Evolutionary conservation across 2,888 invertebrate species (phyloP).

Genomic region (Zaprionus bogoriensis): DNA sequence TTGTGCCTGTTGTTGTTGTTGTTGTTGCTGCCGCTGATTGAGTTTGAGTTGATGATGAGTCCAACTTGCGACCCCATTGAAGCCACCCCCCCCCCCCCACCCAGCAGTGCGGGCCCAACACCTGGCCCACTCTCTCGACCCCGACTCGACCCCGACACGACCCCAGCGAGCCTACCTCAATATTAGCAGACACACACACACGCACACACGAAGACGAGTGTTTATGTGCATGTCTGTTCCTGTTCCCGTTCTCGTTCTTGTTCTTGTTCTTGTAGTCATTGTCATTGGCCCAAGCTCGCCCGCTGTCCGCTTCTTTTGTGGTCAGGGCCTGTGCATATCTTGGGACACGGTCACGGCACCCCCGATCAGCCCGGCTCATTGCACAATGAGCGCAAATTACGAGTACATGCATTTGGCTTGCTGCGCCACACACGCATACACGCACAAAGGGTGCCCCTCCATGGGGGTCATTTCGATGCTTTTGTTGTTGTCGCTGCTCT

Average conservation of each 20-base stretch:
- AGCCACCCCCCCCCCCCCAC: slow-evolving; percentile 1
- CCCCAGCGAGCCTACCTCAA: slow-evolving; percentile 53
- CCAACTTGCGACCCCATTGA: slow-evolving; percentile 58
- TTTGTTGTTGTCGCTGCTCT: slow-evolving; percentile 8
- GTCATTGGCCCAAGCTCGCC: slow-evolving; percentile 33
- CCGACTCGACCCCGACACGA: background rate
- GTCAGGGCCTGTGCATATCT: slow-evolving; percentile 22
- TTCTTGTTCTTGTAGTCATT: slow-evolving; percentile 35
- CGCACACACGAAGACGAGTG: background rate
- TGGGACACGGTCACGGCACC: slow-evolving; percentile 8
- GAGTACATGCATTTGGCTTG: slow-evolving; percentile 45
- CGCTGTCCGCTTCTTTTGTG: slow-evolving; percentile 68
- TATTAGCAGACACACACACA: slow-evolving; percentile 45
- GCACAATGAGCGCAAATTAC: slow-evolving; percentile 75
- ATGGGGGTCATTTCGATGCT: slow-evolving; percentile 52
- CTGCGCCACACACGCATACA: slow-evolving; percentile 13
- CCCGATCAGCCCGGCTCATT: slow-evolving; percentile 33
- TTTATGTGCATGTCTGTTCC: slow-evolving; percentile 9
- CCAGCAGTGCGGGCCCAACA: no score
- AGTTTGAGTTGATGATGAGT: slow-evolving; percentile 73
- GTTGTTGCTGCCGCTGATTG: slow-evolving; percentile 59
- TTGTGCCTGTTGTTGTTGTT: slow-evolving; percentile 27
- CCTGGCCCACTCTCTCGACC: background rate
- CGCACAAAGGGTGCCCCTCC: slow-evolving; percentile 44
- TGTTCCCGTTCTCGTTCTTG: slow-evolving; percentile 27